Percentiles rank a stretch among this genome's conserved stretches.
Conservation (phyloP, 2,888 invertebrate genomes). For the Brachynemurus nebulosus region DNA sequence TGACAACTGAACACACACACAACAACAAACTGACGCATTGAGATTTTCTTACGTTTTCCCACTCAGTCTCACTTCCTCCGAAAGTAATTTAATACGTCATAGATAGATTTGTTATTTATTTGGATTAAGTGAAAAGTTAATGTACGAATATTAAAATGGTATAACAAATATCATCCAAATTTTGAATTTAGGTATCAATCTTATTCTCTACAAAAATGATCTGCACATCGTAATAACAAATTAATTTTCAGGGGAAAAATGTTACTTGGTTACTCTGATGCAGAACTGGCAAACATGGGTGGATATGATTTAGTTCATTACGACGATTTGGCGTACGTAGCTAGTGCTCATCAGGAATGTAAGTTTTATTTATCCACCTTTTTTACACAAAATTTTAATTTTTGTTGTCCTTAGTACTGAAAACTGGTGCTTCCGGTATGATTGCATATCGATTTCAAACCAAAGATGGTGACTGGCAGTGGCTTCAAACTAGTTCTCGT, state of each 20-base stretch:
- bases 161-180: too few relatives aligned
- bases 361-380: slow-evolving; percentile 42
- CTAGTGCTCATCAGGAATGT: slow-evolving; percentile 99
- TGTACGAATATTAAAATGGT: too few relatives aligned
- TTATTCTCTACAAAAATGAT: too few relatives aligned
- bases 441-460: slow-evolving; percentile 96
- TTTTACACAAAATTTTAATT: slow-evolving; percentile 1
- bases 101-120: too few relatives aligned
- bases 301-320: slow-evolving; percentile 97
- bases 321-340: slow-evolving; percentile 93
- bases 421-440: slow-evolving; percentile 98
- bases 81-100: too few relatives aligned
- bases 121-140: too few relatives aligned
- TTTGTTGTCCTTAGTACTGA: slow-evolving; percentile 59
- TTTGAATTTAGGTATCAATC: too few relatives aligned
- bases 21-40: too few relatives aligned
- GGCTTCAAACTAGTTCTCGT: slow-evolving; percentile 94
- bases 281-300: slow-evolving; percentile 82
- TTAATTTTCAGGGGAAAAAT: slow-evolving; percentile 67
- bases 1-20: too few relatives aligned
- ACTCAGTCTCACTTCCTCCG: too few relatives aligned
- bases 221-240: too few relatives aligned
- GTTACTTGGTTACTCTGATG: slow-evolving; percentile 85
- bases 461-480: slow-evolving; percentile 90
- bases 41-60: too few relatives aligned